A percentile compares a stretch with the other conserved stretches of the same genome.
phyloP scores from a whole-genome alignment of 2,797 vertebrate genomes.

The Thamnophis elegans region DNA sequence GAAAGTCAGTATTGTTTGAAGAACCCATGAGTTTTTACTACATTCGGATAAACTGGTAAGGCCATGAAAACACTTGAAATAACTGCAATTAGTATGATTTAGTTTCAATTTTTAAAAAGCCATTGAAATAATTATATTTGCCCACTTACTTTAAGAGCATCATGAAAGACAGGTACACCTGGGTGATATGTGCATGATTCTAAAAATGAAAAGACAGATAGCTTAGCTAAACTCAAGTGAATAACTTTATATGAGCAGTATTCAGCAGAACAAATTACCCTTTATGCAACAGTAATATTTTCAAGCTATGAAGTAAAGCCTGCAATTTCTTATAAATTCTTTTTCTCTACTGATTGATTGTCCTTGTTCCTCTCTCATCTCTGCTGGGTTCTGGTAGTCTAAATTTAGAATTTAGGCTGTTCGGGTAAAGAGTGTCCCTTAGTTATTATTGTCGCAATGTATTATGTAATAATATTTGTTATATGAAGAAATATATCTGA shows the following conservation, averaged over 20 bases:
- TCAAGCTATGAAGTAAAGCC: not conserved
- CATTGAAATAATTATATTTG: not conserved
- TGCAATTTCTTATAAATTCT: not conserved
- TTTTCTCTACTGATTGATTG: not conserved
- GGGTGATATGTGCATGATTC: conserved; percentile 91
- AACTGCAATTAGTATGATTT: not conserved
- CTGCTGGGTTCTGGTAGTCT: not conserved
- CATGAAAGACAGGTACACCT: conserved; percentile 96
- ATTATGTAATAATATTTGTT: not conserved
- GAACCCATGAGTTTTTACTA: not conserved
- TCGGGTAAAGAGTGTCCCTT: not conserved
- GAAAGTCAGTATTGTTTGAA: not conserved
- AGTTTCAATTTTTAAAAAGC: not conserved
- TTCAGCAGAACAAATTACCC: not conserved
- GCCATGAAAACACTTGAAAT: not conserved
- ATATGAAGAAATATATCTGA: not conserved
- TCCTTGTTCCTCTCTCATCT: not conserved
- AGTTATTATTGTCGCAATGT: not conserved
- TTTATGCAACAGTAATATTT: not conserved
- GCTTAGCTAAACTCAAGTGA: not conserved
- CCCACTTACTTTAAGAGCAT: conserved; percentile 89
- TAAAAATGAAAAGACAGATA: conserved; percentile 62
- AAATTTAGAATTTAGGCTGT: conserved; percentile 3
- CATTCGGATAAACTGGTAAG: not conserved
- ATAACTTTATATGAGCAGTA: conserved; percentile 9